Base-by-base conservation (phyloP, 1,140 invertebrate genomes). In the Bactericera cockerelli region DNA sequence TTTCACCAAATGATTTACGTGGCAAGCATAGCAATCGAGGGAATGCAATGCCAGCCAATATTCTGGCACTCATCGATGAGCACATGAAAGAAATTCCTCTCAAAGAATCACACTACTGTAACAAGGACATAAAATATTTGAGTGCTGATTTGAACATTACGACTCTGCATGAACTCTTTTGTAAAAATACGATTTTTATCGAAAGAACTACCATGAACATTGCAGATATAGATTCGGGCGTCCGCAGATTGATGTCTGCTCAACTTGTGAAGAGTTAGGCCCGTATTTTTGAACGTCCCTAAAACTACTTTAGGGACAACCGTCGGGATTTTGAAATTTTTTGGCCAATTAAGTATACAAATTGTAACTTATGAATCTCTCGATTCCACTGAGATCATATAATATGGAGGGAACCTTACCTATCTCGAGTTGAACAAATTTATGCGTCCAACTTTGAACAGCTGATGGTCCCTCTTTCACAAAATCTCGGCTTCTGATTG, bases 101-200 rank as follows among this genome's bases (percentile, higher is more conserved):
- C n/a, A 25, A 59, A 28, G 53, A n/a, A 60, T 59, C 38, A 14
- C 61, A 62, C 58, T 62, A 62, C 55, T 16, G 39, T 21, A 13
- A 42, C 25, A 67, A 63, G 65, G 42, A 62, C 56, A 56, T 63
- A 59, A 57, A 42, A n/a, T 70, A 68, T 60, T 63, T 70, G 55
- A 63, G 66, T 62, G 62, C 65, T 49, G 62, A 57, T 39, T 59
- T 70, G 55, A 65, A 61, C 58, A 63, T 67, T 38, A 69, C 67
- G 64, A 68, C 59, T 63, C 68, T 69, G 65, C 56, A 67, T 64
- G 63, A 65, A 56, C 57, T 66, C 59, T 66, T 67, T 63, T 54
- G 65, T 26, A 57, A 63, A 57, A 63, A 66, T n/a, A n/a, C n/a
- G 64, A 66, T 49, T 69, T 62, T 38, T 69, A 64, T 36, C 10